These are phyloP conservation scores for Hycleus cichorii DNA, from an alignment of 1,140 invertebrate genomes.

Conservation along the genomic window DNA sequence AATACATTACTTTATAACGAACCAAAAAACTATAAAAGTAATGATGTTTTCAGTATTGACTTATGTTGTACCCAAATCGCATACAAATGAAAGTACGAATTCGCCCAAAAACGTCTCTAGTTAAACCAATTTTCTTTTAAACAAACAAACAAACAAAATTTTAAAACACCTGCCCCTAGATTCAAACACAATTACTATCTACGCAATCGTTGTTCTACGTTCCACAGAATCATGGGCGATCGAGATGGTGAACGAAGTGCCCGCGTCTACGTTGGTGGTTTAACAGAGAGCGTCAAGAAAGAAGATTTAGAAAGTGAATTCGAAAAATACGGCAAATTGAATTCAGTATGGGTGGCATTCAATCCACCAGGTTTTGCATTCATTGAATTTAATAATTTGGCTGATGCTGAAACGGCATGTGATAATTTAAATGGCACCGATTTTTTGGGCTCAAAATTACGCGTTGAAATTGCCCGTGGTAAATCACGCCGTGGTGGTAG, in stretches of 20 bases:
- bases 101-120: constrained; percentile 35
- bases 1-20: too few species aligned
- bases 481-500: constrained; percentile 48
- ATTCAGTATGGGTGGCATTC: constrained; percentile 88
- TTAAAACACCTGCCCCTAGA: not conserved
- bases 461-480: constrained; percentile 75
- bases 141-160: not conserved
- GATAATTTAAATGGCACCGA: constrained; percentile 83
- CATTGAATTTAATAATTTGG: constrained; percentile 93
- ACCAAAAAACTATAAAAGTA: too few species aligned
- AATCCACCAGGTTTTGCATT: constrained; percentile 97
- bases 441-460: constrained; percentile 68
- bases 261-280: constrained; percentile 77
- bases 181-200: constrained; percentile 14
- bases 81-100: constrained; percentile 30
- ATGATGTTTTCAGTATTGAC: too few species aligned
- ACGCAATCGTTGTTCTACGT: constrained; percentile 36
- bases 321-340: constrained; percentile 59
- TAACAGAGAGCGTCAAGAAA: constrained; percentile 76
- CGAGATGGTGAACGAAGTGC: constrained; percentile 51
- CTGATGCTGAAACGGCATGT: constrained; percentile 91
- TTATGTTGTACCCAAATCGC: constrained; percentile 24
- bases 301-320: constrained; percentile 87
- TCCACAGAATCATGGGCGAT: constrained; percentile 40
- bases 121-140: constrained; percentile 1